Evolutionary conservation across 2,113 vertebrate species (phyloP).

Genomic region (Sinocyclocheilus rhinocerous): DNA sequence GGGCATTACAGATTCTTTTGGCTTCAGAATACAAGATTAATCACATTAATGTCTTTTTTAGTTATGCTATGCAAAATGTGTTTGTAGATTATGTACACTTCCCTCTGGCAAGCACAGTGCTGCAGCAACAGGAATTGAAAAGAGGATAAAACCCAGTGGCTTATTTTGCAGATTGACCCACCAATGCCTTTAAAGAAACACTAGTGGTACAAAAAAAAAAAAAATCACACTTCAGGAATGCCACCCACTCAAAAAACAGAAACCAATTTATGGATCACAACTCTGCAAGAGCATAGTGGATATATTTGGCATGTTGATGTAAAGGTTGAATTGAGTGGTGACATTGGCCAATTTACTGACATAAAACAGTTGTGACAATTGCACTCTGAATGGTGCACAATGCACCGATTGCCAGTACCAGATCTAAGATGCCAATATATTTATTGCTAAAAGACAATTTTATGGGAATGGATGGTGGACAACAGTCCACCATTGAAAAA

Average conservation of each 20-base stretch:
- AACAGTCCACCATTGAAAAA: not conserved
- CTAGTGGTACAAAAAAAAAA: not conserved
- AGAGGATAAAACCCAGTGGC: not conserved
- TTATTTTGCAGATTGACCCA: not conserved
- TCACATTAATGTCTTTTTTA: constrained; percentile 43
- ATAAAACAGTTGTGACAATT: not conserved
- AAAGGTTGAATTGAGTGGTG: not conserved
- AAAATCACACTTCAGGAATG: constrained; percentile 4
- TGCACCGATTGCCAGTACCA: not conserved
- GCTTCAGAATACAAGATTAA: constrained; percentile 44
- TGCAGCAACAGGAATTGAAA: not conserved
- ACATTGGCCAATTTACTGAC: not conserved
- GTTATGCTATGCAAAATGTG: constrained; percentile 14
- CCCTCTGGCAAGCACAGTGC: not conserved
- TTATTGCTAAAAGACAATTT: not conserved
- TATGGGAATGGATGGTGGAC: not conserved
- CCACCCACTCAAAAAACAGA: not conserved
- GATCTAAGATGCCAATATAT: not conserved
- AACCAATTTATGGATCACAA: not conserved
- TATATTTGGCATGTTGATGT: not conserved
- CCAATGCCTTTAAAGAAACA: not conserved
- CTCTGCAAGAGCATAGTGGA: not conserved
- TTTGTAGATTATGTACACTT: constrained; percentile 5
- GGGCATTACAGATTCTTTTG: not conserved
- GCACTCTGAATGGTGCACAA: not conserved